Percentiles rank a stretch among this genome's conserved stretches.
Evolutionary conservation across 2,888 invertebrate genomes (phyloP).

Genomic region (Azorinus chamasolen): DNA sequence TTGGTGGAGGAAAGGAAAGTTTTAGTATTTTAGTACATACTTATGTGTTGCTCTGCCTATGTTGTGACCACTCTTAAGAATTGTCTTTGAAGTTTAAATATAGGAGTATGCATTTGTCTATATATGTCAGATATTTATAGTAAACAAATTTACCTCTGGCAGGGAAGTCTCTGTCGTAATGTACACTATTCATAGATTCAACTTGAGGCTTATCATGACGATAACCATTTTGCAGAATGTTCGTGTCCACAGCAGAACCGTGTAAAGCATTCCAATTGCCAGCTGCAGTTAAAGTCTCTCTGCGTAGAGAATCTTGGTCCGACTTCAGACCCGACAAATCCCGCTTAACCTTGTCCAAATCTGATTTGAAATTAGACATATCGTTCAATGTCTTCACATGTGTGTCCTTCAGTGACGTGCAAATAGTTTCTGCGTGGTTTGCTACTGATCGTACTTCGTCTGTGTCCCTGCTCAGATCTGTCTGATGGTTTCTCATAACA

Average conservation of each 20-base stretch:
- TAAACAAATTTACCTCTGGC: too few relatives aligned
- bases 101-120: too few relatives aligned
- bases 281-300: conserved; percentile 19
- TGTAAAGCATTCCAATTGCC: conserved; percentile 28
- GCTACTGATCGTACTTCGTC: conserved; percentile 46
- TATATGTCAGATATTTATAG: too few relatives aligned
- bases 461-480: conserved; percentile 61
- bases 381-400: conserved; percentile 28
- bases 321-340: conserved; percentile 46
- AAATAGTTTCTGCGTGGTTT: conserved; percentile 17
- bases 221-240: too few relatives aligned
- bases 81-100: too few relatives aligned
- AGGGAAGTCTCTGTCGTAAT: too few relatives aligned
- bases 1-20: too few relatives aligned
- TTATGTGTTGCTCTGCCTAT: too few relatives aligned
- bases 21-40: too few relatives aligned
- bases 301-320: conserved; percentile 29
- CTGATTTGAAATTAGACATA: conserved; percentile 40
- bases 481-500: conserved; percentile 62
- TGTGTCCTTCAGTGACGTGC: conserved; percentile 17
- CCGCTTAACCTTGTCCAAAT: conserved; percentile 45
- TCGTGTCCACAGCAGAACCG: conserved; percentile 6
- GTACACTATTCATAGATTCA: too few relatives aligned
- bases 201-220: too few relatives aligned
- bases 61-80: too few relatives aligned